These are phyloP conservation scores for Rallus crepitans DNA, from an alignment of 2,797 vertebrate species.

Conservation along the genomic window DNA sequence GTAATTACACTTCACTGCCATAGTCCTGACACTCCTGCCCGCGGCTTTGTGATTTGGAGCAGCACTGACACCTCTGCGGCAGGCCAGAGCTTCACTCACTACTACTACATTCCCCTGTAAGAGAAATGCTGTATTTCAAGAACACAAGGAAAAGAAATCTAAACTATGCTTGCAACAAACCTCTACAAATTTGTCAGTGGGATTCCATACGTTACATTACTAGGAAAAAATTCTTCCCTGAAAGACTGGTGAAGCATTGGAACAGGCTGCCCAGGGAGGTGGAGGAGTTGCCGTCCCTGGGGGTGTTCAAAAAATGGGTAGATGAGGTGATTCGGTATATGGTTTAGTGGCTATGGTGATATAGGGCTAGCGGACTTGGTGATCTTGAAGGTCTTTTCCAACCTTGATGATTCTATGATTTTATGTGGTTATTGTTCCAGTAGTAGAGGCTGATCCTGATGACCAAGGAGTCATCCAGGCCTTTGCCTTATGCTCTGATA, in stretches of 20 bases:
- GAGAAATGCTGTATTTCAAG: background rate
- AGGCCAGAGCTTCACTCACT: background rate
- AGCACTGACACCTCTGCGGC: background rate
- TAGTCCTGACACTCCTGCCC: background rate
- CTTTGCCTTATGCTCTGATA: background rate
- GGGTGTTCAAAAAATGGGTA: no score
- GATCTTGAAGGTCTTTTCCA: no score
- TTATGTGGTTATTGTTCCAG: rapidly evolving
- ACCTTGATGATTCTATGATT: no score
- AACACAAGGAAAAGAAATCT: background rate
- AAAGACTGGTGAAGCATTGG: no score
- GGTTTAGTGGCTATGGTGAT: no score
- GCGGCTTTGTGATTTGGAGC: background rate
- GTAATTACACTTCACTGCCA: background rate
- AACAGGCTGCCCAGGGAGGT: no score
- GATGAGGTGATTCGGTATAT: no score
- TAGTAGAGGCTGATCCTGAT: background rate
- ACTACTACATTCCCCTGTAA: background rate
- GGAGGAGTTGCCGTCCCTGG: no score
- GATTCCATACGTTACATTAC: background rate
- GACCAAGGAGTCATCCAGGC: background rate
- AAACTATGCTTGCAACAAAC: background rate
- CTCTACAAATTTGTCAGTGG: background rate
- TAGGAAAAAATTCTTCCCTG: no score
- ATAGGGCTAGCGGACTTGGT: no score